phyloP scores from a whole-genome alignment of 2,113 vertebrate species.

The Atlantisia rogersi region DNA sequence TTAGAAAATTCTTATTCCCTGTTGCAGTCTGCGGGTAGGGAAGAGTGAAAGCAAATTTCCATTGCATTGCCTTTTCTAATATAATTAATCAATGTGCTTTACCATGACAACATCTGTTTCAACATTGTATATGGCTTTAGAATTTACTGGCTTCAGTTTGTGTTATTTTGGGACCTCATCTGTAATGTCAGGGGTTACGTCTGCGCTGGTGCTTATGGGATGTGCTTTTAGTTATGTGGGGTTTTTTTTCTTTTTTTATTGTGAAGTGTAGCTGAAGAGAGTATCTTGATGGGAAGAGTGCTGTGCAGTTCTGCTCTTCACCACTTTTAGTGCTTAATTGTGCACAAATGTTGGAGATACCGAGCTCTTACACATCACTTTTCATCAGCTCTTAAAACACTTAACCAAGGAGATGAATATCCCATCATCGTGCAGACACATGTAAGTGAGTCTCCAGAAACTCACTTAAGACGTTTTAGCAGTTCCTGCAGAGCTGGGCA shows the following conservation, averaged over 20 bases:
- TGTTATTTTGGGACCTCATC: not conserved
- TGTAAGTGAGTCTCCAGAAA: not conserved
- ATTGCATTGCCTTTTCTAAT: not conserved
- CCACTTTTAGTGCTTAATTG: not conserved
- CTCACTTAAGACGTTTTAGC: not conserved
- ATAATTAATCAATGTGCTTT: not conserved
- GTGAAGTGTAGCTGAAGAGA: not conserved
- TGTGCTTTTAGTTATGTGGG: not conserved
- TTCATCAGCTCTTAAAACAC: not conserved
- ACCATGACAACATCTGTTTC: not conserved
- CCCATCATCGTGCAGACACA: not conserved
- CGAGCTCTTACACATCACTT: not conserved
- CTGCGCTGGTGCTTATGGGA: not conserved
- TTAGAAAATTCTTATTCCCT: not conserved
- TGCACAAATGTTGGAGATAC: not conserved
- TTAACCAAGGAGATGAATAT: not conserved
- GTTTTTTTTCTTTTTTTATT: not conserved
- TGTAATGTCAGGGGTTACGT: not conserved
- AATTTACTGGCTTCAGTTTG: not conserved
- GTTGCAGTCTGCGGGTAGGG: not conserved
- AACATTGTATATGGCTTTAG: not conserved
- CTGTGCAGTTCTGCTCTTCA: not conserved
- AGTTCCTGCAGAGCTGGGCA: not conserved
- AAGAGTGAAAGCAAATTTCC: not conserved
- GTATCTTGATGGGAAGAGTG: not conserved